Evolutionary conservation across 2,888 invertebrate species (phyloP).

Genomic region (Acleris holmiana): DNA sequence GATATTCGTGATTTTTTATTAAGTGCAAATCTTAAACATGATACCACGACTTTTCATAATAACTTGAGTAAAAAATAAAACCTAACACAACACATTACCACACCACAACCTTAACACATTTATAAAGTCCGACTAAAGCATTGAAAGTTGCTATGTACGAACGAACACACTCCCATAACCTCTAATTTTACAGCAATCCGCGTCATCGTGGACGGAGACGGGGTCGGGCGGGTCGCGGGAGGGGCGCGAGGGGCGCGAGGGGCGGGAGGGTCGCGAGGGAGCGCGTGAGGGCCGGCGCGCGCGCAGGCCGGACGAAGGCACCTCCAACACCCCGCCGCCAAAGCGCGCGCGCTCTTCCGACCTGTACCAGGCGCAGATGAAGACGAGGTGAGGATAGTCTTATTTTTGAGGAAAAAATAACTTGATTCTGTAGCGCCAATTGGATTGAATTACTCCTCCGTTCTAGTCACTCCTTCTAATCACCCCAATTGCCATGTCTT

Average conservation of each 20-base stretch:
- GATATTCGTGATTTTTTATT: too few relatives aligned
- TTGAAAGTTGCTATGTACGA: background rate
- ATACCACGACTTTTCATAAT: too few relatives aligned
- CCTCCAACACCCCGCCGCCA: conserved; percentile 85
- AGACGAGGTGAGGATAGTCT: conserved; percentile 70
- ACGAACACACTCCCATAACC: background rate
- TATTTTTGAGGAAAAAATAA: conserved; percentile 5
- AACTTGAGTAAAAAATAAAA: too few relatives aligned
- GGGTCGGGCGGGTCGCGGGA: conserved; percentile 75
- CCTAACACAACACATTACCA: too few relatives aligned
- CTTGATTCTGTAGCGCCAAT: too few relatives aligned
- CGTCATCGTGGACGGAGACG: conserved; percentile 79
- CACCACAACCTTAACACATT: conserved; percentile 81
- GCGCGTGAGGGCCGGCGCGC: conserved; percentile 76
- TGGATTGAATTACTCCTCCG: too few relatives aligned
- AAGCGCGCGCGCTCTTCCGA: conserved; percentile 89
- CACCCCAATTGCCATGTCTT: too few relatives aligned
- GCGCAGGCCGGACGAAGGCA: conserved; percentile 78
- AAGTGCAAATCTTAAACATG: too few relatives aligned
- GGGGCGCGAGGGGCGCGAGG: conserved; percentile 70
- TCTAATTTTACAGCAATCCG: conserved; percentile 57
- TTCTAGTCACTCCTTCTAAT: too few relatives aligned
- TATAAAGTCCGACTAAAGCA: background rate
- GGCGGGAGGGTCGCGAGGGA: conserved; percentile 74
- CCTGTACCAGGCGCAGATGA: conserved; percentile 86